Conservation (phyloP, 2,113 vertebrate species). For the Perca schrenkii region DNA sequence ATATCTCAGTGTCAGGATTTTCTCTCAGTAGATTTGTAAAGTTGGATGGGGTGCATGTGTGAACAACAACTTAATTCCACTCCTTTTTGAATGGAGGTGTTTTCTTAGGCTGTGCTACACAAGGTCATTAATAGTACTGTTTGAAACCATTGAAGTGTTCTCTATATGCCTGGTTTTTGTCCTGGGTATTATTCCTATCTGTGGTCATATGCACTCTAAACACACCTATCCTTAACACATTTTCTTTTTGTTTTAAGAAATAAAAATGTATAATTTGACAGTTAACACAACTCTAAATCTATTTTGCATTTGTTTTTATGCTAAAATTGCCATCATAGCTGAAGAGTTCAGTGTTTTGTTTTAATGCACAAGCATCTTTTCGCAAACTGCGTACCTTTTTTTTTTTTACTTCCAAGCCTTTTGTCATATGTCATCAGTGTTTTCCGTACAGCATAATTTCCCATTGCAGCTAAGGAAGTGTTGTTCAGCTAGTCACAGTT, state of each 20-base stretch:
- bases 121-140: neutral
- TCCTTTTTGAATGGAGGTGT: neutral
- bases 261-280: neutral
- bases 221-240: neutral
- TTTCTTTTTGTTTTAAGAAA: neutral
- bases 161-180: neutral
- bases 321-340: neutral
- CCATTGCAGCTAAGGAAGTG: neutral
- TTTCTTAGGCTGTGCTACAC: neutral
- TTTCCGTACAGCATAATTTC: neutral
- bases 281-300: neutral
- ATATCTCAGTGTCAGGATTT: neutral
- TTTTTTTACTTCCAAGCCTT: neutral
- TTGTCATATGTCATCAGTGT: neutral
- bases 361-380: neutral
- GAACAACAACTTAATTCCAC: neutral
- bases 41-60: neutral
- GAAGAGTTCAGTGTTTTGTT: neutral
- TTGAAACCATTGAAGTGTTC: neutral
- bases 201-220: neutral
- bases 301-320: conserved; percentile 7
- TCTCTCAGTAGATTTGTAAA: neutral
- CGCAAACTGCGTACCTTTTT: neutral
- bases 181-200: neutral
- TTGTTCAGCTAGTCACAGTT: neutral